phyloP scores from a whole-genome alignment of 2,797 vertebrate genomes.

The Tapirus indicus region DNA sequence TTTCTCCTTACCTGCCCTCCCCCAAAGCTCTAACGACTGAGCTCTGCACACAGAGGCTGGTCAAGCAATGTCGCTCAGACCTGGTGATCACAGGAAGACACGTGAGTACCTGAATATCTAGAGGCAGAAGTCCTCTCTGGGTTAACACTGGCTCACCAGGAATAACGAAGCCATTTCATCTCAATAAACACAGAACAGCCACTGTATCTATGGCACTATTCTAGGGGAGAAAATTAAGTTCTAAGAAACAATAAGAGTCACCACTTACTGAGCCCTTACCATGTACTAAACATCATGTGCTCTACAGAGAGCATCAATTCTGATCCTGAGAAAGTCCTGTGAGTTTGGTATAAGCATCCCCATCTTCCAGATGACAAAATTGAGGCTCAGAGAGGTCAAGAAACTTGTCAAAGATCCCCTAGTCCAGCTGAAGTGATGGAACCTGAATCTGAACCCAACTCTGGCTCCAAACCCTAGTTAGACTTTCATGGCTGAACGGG shows the following conservation, averaged over 20 bases:
- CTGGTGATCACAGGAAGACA: neutral
- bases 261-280: neutral
- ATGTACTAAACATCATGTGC: neutral
- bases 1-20: neutral
- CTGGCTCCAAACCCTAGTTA: neutral
- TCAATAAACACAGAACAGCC: neutral
- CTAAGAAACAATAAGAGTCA: neutral
- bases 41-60: neutral
- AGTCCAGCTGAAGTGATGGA: neutral
- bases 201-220: neutral
- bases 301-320: neutral
- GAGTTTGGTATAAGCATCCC: too few relatives aligned
- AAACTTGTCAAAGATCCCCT: neutral
- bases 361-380: neutral
- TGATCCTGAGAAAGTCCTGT: neutral
- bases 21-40: neutral
- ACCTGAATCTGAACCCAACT: neutral
- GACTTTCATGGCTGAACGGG: neutral
- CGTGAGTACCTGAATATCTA: neutral
- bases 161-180: slow-evolving; percentile 8
- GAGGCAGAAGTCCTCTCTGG: neutral
- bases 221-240: neutral
- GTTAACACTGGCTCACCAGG: neutral
- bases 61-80: neutral
- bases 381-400: neutral